Conservation (phyloP, 2,888 invertebrate genomes). For the Ferrisia virgata region DNA sequence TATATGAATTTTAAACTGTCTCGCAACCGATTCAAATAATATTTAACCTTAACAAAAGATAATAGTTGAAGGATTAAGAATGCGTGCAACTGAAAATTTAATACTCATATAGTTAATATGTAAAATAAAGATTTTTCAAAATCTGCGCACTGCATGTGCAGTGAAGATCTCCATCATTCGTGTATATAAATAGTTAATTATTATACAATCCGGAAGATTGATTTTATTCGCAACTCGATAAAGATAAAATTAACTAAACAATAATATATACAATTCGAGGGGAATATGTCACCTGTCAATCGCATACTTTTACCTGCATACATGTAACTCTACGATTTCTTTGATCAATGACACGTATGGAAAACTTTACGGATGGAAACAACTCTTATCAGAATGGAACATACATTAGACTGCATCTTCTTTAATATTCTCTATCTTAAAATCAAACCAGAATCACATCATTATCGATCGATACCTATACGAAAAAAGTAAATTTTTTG, state of each 20-base stretch:
- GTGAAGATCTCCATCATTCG: too few relatives aligned
- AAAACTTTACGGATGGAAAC: background rate
- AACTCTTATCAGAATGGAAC: too few relatives aligned
- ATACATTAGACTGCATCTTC: background rate
- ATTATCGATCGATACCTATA: background rate
- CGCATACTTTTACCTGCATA: background rate
- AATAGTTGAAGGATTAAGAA: background rate
- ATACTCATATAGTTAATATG: background rate
- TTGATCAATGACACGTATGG: background rate
- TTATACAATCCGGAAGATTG: background rate
- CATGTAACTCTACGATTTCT: background rate
- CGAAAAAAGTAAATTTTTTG: background rate
- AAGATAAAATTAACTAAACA: background rate
- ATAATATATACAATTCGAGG: background rate
- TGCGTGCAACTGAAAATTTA: conserved; percentile 1
- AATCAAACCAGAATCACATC: background rate
- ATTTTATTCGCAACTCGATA: background rate
- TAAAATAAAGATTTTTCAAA: background rate
- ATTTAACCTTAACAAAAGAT: conserved; percentile 21
- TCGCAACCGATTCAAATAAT: conserved; percentile 23
- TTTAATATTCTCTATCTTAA: background rate
- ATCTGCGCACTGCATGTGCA: too few relatives aligned
- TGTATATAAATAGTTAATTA: background rate
- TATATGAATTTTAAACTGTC: conserved; percentile 21
- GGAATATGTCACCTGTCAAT: conserved; percentile 9